Evolutionary conservation across 2,113 vertebrate species (phyloP), one percentile per base, ranked within the genome.

Genomic region (Nibea coibor): DNA sequence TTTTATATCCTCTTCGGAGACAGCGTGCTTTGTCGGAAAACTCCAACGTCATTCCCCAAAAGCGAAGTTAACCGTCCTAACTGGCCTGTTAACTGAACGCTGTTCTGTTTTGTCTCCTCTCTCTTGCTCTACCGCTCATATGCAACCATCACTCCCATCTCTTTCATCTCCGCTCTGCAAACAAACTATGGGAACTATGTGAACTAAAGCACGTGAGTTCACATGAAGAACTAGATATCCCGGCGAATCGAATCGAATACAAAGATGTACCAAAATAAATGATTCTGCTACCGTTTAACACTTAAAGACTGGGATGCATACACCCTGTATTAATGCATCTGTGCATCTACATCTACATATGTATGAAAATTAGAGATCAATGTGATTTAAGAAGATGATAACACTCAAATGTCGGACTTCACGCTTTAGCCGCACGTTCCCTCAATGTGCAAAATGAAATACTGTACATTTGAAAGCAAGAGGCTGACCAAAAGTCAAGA

Each of bases 401-500:
- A 16, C 39, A 5, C 6, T 35, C 19, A 24, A 63, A 39, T 54
- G 17, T 39, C 2, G 1, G 12, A 22, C 61, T 51, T n/a, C 22
- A 26, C 14, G 10, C 48, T 43, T 28, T 8, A 14, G 9, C 24
- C 50, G 54, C 31, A 16, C 39, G 9, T 20, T 59, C 15, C 39
- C 28, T 31, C 7, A 1, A 45, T 61, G 43, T 50, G 22, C 45
- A 1, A 65, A 56, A 24, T 43, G 6, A 24, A 24, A 50, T 24
- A 35, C 4, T 17, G 31, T 5, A 20, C 63, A 72, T 72, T 63
- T 72, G 17, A 77, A 75, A 42, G 73, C 43, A 64, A 70, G 19
- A 43, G 39, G 81, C 35, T 72, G 59, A 83, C 73, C 66, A 79
- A 56, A 73, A 70, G 53, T 80, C 16, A 16, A 17, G 16, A 82